Evolutionary conservation across 2,888 invertebrate genomes (phyloP).

Genomic region (Helicoverpa assulta): DNA sequence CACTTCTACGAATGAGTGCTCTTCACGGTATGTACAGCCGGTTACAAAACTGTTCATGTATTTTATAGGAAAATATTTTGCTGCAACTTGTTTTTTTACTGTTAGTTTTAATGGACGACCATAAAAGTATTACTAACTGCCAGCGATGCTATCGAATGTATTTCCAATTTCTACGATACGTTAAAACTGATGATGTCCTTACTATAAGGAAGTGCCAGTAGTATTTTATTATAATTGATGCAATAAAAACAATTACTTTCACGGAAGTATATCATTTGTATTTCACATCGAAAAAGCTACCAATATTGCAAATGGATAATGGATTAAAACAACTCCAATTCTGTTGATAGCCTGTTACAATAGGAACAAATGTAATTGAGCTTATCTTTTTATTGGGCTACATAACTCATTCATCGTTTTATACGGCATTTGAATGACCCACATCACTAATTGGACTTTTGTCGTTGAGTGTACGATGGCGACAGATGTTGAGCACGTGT

Average conservation of each 20-base stretch:
- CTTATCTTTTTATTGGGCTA: slow-evolving; percentile 22
- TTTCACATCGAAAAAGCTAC: background rate
- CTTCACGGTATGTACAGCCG: slow-evolving; percentile 70
- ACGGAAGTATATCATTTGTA: too few species aligned
- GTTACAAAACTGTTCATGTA: slow-evolving; percentile 43
- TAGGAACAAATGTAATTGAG: slow-evolving; percentile 18
- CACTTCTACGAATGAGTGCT: slow-evolving; percentile 76
- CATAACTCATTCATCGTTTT: slow-evolving; percentile 34
- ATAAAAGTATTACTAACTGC: background rate
- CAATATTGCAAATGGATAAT: slow-evolving; percentile 24
- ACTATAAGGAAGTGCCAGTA: too few species aligned
- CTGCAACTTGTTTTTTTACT: background rate
- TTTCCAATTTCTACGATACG: background rate
- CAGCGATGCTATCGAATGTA: background rate
- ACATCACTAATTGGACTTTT: slow-evolving; percentile 66
- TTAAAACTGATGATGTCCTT: background rate
- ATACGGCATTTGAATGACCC: slow-evolving; percentile 58
- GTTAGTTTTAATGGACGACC: background rate
- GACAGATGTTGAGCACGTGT: slow-evolving; percentile 78
- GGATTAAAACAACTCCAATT: slow-evolving; percentile 38
- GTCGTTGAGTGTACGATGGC: slow-evolving; percentile 59
- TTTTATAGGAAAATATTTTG: slow-evolving; percentile 1
- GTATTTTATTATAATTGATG: too few species aligned
- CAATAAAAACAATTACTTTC: too few species aligned
- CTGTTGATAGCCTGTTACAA: slow-evolving; percentile 14